These are phyloP conservation scores for Rhinichthys osculus DNA, from an alignment of 2,797 vertebrate genomes.

Conservation along the genomic window DNA sequence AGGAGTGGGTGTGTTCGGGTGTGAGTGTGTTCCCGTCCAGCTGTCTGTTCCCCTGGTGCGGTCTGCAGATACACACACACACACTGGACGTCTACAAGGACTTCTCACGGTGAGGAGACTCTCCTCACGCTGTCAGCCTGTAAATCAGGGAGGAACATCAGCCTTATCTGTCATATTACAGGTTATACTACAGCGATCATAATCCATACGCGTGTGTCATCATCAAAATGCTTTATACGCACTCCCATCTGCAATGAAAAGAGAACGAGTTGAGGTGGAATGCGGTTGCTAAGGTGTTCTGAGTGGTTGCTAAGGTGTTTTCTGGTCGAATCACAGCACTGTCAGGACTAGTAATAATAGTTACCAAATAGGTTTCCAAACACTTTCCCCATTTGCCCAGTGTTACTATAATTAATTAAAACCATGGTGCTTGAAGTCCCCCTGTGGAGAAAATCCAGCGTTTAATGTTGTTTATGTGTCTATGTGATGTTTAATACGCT, in stretches of 20 bases:
- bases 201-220: not conserved
- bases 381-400: not conserved
- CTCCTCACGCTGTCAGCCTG: not conserved
- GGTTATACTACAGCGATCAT: not conserved
- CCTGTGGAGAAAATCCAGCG: no score
- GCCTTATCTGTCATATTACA: not conserved
- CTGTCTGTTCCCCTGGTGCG: constrained; percentile 92
- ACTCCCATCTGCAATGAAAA: not conserved
- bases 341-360: not conserved
- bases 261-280: not conserved
- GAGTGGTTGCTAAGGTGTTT: not conserved
- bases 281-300: not conserved
- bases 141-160: not conserved
- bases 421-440: not conserved
- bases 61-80: constrained; percentile 85
- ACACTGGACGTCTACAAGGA: constrained; percentile 86
- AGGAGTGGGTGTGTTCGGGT: constrained; percentile 44
- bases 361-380: not conserved
- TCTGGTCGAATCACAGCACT: not conserved
- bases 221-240: not conserved
- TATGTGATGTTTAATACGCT: no score
- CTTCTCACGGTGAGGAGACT: constrained; percentile 83
- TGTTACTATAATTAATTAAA: not conserved
- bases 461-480: no score
- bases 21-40: constrained; percentile 76